Base-by-base conservation (phyloP, 23 tunicate genomes). In the Botrylloides violaceus region DNA sequence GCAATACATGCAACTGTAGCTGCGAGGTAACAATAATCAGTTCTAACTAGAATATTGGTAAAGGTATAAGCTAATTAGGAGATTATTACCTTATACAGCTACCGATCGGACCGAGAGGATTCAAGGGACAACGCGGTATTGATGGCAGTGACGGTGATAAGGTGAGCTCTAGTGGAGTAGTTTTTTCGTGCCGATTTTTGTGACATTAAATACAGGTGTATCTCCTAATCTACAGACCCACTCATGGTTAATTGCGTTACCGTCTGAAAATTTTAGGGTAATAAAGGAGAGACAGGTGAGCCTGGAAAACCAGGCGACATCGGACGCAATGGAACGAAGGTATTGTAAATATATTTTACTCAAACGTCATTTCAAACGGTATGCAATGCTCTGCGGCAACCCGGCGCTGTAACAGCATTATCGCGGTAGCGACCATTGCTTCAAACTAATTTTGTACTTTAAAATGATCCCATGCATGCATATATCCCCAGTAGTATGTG, bases 1-100 rank as follows among this genome's bases (percentile, higher is more conserved):
- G 94, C 77, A 79, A 75, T 50, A 85, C 73, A 61, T 85, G 94
- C 64, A 85, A 75, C 49, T 85, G 94, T 43, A 37, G 64, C 19
- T 85, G 94, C 48, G 94, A 85, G 81, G 94, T 85, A 23, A 25
- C 21, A 60, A 15, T 60, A 18, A 18, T 18, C 65, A 60, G n/a
- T 25, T 60, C 15, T 60, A 60, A 1, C 1, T 27, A 60, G 29
- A 21, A 37, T 79, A 37, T 48, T 2, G 32, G 15, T 43, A 43
- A 7, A 43, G n/a, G n/a, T n/a, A n/a, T n/a, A n/a, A n/a, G n/a
- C n/a, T n/a, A n/a, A n/a, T n/a, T n/a, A n/a, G n/a, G n/a, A n/a
- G n/a, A 7, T 43, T 43, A 43, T 43, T 43, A 43, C 70, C 34
- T 25, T 23, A 23, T 58, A 4, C 66, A 82, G 80, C 87, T 82